These are phyloP conservation scores for Spodoptera exigua DNA, from an alignment of 2,888 invertebrate species.

Conservation along the genomic window DNA sequence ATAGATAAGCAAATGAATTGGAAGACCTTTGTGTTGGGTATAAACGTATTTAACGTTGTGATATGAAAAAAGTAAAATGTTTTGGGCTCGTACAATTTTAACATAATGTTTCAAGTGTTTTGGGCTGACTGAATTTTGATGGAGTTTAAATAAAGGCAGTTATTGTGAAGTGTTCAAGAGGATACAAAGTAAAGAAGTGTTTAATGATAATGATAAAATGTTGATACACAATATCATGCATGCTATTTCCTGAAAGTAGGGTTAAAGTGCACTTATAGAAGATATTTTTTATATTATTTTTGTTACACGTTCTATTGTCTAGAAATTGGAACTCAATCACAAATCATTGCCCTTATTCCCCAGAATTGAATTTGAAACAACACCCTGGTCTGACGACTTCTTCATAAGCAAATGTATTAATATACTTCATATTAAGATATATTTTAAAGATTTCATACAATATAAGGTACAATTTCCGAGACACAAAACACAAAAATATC, in stretches of 20 bases:
- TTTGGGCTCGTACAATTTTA: slow-evolving; percentile 59
- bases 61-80: slow-evolving; percentile 66
- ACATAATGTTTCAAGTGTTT: slow-evolving; percentile 52
- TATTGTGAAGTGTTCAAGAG: slow-evolving; percentile 26
- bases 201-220: slow-evolving; percentile 14
- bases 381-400: too few species aligned
- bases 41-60: slow-evolving; percentile 72
- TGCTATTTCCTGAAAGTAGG: too few species aligned
- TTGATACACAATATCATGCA: slow-evolving; percentile 3
- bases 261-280: not conserved
- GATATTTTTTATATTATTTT: slow-evolving; percentile 8
- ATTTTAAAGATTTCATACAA: too few species aligned
- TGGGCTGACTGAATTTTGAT: slow-evolving; percentile 60
- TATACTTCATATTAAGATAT: slow-evolving; percentile 5
- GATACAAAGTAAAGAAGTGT: slow-evolving; percentile 29
- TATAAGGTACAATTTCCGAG: too few species aligned
- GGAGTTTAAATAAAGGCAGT: slow-evolving; percentile 40
- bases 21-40: slow-evolving; percentile 80
- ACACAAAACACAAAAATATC: not conserved
- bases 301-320: too few species aligned
- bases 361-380: too few species aligned
- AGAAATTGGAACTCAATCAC: too few species aligned
- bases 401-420: slow-evolving; percentile 10
- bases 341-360: too few species aligned
- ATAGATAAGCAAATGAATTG: slow-evolving; percentile 89